Evolutionary conservation across 2,888 invertebrate species (phyloP).

Genomic region (Chymomyza procnemis): DNA sequence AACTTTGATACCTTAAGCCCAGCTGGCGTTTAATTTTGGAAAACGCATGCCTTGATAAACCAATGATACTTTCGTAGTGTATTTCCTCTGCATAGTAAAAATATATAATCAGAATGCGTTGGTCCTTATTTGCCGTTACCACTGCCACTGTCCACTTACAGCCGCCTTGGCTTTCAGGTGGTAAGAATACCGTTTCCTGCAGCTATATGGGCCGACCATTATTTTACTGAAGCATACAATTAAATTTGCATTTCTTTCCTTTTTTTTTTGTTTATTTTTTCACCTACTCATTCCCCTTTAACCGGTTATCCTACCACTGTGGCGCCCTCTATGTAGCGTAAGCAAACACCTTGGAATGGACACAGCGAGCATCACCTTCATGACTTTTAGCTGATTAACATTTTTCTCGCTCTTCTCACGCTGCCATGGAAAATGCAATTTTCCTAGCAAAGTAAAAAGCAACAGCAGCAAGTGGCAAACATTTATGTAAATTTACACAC

Average conservation of each 20-base stretch:
- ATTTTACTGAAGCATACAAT: conserved; percentile 70
- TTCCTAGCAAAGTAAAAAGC: conserved; percentile 42
- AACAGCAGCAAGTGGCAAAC: conserved; percentile 50
- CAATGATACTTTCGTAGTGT: neutral
- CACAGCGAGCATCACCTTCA: conserved; percentile 36
- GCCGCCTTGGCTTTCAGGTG: conserved; percentile 27
- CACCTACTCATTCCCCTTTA: neutral
- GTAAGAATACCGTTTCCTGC: neutral
- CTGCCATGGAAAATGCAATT: conserved; percentile 58
- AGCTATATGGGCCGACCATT: conserved; percentile 52
- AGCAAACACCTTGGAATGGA: conserved; percentile 7
- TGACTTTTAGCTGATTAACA: conserved; percentile 75
- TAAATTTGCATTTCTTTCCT: conserved; percentile 75
- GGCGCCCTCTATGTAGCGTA: conserved; percentile 5
- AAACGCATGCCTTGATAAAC: neutral
- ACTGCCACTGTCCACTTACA: conserved; percentile 47
- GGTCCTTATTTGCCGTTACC: neutral
- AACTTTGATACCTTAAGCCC: too few species aligned
- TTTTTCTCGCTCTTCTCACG: conserved; percentile 39
- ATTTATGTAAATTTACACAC: conserved; percentile 59
- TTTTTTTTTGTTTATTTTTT: conserved; percentile 14
- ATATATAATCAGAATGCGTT: neutral
- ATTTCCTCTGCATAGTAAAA: neutral
- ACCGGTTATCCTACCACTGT: conserved; percentile 16
- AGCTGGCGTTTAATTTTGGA: neutral